Evolutionary conservation across 2,113 vertebrate species (phyloP), one percentile per base, ranked within the genome.

Genomic region (Microtus pennsylvanicus): DNA sequence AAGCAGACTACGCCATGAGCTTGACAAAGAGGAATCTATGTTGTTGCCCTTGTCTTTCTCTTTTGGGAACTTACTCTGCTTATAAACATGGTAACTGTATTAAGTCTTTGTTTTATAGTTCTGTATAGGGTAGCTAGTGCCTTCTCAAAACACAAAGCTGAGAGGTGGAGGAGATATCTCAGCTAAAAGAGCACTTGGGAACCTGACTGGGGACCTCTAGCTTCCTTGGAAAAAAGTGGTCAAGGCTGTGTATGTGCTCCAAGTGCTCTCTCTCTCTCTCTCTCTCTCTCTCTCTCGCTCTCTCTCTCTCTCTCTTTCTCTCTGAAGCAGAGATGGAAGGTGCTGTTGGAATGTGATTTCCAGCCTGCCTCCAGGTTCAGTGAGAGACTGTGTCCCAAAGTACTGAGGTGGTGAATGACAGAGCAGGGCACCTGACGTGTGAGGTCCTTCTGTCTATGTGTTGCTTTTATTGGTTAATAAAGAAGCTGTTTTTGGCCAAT

Each of bases 11-110:
- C 26, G 94, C 88, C 83, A 42, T 67, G 55, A 93, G 78, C 65
- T 96, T 91, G 33, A 78, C 30, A 94, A 92, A 89, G 67, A 93
- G 65, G n/a, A 94, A 85, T 88, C 42, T 91, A 81, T 24, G 52
- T 81, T 12, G 5, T 21, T 81, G 28, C 76, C 47, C 24, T 28
- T 82, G 8, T 86, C 63, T 90, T 45, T 87, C 77, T 67, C 52
- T 26, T 35, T 58, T 14, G 61, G 50, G 47, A 77, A 93, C 5
- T 21, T n/a, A 86, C 10, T 97, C 47, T 92, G 75, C 14, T 92
- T 92, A 86, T 94, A 93, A 95, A 91, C 55, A 70, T 26, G 9
- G 8, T 42, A 67, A 17, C 19, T 52, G 89, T 67, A 65, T 50
- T 89, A 88, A 76, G 33, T 77, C 67, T 83, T 92, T 19, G 67